Evolutionary conservation across 2,797 vertebrate genomes (phyloP).

Genomic region (Anolis apletophallus): DNA sequence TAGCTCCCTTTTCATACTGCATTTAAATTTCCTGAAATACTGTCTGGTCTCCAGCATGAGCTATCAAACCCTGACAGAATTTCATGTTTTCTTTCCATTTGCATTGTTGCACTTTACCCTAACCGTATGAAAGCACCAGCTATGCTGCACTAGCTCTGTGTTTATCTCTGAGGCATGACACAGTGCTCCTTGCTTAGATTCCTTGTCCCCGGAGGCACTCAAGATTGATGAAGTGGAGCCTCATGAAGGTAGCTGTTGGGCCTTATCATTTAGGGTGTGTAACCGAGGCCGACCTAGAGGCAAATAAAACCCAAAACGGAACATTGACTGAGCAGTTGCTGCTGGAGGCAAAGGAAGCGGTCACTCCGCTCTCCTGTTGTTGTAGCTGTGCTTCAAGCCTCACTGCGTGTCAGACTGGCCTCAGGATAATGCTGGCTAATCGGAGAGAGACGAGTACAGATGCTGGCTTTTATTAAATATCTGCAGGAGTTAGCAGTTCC

Average conservation of each 20-base stretch:
- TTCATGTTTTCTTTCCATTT: slow-evolving; percentile 37
- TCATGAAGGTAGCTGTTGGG: slow-evolving; percentile 49
- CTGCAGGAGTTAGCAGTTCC: slow-evolving; percentile 61
- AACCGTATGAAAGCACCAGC: slow-evolving; percentile 8
- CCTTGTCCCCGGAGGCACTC: slow-evolving; percentile 38
- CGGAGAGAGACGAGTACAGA: slow-evolving; percentile 65
- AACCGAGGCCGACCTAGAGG: slow-evolving; percentile 62
- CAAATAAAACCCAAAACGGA: slow-evolving; percentile 68
- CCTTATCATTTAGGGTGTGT: slow-evolving; percentile 59
- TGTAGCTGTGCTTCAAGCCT: slow-evolving; percentile 63
- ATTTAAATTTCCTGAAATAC: neutral
- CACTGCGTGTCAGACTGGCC: slow-evolving; percentile 47
- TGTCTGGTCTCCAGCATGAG: neutral
- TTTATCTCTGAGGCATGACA: slow-evolving; percentile 27
- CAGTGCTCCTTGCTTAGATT: slow-evolving; percentile 32
- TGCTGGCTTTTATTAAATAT: slow-evolving; percentile 75
- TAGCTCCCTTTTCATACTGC: neutral
- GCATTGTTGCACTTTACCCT: slow-evolving; percentile 42
- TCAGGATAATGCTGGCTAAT: slow-evolving; percentile 63
- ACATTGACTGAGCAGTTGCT: slow-evolving; percentile 39
- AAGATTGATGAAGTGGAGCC: slow-evolving; percentile 45
- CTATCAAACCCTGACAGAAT: neutral
- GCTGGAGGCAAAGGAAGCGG: slow-evolving; percentile 67
- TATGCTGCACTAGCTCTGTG: slow-evolving; percentile 11
- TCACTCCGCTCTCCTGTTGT: slow-evolving; percentile 62